Evolutionary conservation across 2,113 vertebrate species (phyloP), one percentile per base, ranked within the genome.

Genomic region (Gymnarchus niloticus): DNA sequence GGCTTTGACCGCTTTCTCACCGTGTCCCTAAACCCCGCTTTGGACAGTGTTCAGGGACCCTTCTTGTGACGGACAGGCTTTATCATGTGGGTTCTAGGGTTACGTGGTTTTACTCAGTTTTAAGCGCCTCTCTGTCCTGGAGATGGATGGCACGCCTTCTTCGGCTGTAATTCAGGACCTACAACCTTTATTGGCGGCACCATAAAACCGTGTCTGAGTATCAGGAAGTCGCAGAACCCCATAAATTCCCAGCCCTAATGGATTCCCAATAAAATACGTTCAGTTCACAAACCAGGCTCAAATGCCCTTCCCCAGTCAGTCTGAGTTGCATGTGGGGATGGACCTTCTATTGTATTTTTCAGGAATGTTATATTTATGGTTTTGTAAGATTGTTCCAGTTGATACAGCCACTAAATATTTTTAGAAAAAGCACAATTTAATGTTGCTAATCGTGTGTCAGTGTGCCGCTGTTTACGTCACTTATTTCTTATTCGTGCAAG

Each of bases 91-190:
- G n/a, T 56, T 46, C 10, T 56, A 14, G n/a, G 85, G 78, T 4
- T 54, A 85, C 21, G 81, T 81, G 54, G 86, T 87, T 89, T 85
- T 52, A 86, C 84, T 85, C 82, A 87, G 51, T 54, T 73, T 73
- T 33, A 73, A 28, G 4, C 65, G 28, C 65, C 65, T 73, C 65
- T 73, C 33, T 41, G 65, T 73, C 87, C 84, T 51, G 59, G 5
- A 85, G 87, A 89, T 89, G 56, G 84, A 87, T 88, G 85, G 88
- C 87, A 85, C 81, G 81, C 85, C 89, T 92, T 90, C 89, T 92
- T 91, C 89, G 88, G 87, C 87, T 84, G 89, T 92, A 91, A 91
- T 90, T 92, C 90, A 92, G 90, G 87, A 91, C 88, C 91, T 88
- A 81, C 69, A 77, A 93, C 88, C 90, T 87, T 88, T 87, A 88